Conservation (phyloP, 2,888 invertebrate species). For the Quadroppia sp. region DNA sequence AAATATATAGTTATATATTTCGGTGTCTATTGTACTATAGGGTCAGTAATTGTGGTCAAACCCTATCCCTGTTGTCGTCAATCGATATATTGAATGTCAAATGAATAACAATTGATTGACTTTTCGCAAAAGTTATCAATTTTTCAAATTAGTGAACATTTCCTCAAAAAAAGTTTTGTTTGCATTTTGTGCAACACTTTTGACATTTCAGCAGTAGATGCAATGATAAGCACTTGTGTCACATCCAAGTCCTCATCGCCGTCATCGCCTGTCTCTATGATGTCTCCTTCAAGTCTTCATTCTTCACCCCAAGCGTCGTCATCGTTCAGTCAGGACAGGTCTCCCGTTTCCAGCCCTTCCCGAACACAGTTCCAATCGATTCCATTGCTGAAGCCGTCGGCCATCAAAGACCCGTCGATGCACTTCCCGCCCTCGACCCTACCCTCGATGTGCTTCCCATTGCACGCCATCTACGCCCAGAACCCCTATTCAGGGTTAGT, state of each 20-base stretch:
- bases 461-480: constrained; percentile 17
- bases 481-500: constrained; percentile 26
- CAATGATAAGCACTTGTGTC: constrained; percentile 12
- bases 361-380: constrained; percentile 22
- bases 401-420: constrained; percentile 20
- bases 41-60: constrained; percentile 30
- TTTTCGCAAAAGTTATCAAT: not conserved
- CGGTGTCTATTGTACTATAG: constrained; percentile 10
- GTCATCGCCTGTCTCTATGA: constrained; percentile 16
- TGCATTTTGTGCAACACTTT: not conserved
- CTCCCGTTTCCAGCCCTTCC: constrained; percentile 2
- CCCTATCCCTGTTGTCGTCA: not conserved
- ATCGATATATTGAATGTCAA: not conserved
- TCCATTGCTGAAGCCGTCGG: constrained; percentile 28
- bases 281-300: constrained; percentile 22
- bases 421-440: constrained; percentile 6
- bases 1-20: constrained; percentile 20
- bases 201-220: not conserved
- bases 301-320: constrained; percentile 19
- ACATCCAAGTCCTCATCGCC: constrained; percentile 25
- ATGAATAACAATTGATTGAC: not conserved
- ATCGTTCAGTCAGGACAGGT: constrained; percentile 27
- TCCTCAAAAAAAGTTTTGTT: not conserved
- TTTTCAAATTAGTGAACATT: not conserved
- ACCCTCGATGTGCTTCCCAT: constrained; percentile 29